phyloP scores from a whole-genome alignment of 2,797 vertebrate genomes.

The Periophthalmus magnuspinnatus region DNA sequence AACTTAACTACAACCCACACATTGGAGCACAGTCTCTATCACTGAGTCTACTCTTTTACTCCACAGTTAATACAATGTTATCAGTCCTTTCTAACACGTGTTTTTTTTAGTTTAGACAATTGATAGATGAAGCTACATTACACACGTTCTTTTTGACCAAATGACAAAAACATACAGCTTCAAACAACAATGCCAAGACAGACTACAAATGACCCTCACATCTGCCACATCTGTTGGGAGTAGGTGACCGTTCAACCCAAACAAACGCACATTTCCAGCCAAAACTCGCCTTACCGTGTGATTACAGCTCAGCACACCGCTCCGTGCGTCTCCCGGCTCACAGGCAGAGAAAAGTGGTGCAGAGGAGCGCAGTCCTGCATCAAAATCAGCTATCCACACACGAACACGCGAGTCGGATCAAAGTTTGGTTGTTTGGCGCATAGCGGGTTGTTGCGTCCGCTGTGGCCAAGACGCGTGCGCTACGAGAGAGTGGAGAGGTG shows the following conservation, averaged over 20 bases:
- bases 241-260: background rate
- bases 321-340: background rate
- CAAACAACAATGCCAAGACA: background rate
- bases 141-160: background rate
- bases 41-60: too few species aligned
- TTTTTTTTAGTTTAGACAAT: background rate
- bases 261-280: background rate
- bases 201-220: background rate
- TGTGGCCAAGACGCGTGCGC: constrained; percentile 58
- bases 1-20: background rate
- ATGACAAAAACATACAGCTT: background rate
- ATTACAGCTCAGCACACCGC: constrained; percentile 26
- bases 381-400: constrained; percentile 29
- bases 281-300: constrained; percentile 35
- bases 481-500: constrained; percentile 54
- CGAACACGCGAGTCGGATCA: constrained; percentile 46
- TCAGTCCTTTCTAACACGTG: too few species aligned
- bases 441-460: constrained; percentile 39
- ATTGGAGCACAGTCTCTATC: background rate
- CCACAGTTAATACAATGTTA: too few species aligned
- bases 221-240: background rate
- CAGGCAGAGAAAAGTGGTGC: constrained; percentile 51
- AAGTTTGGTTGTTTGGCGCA: constrained; percentile 72
- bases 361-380: constrained; percentile 52
- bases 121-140: background rate